These are phyloP conservation scores for Cyclophora punctaria DNA, from an alignment of 2,888 invertebrate genomes.

Conservation along the genomic window DNA sequence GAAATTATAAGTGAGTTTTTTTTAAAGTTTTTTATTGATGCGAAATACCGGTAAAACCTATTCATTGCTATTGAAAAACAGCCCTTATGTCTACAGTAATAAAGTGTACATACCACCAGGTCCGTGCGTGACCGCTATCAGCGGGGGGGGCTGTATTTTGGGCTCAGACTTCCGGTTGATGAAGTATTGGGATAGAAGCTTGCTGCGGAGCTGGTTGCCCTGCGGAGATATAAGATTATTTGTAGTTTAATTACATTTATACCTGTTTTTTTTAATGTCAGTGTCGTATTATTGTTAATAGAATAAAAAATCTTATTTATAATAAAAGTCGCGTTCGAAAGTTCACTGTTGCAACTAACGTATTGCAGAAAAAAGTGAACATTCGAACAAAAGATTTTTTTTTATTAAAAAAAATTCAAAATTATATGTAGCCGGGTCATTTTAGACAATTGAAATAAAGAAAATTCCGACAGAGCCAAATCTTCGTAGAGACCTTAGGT, in stretches of 20 bases:
- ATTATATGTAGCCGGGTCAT: no score
- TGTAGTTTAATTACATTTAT: neutral
- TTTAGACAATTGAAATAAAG: no score
- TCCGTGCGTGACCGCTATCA: conserved; percentile 82
- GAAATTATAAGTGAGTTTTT: no score
- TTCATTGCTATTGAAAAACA: conserved; percentile 6
- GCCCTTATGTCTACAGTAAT: neutral
- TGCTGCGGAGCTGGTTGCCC: conserved; percentile 69
- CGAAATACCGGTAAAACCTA: no score
- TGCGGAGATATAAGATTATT: conserved; percentile 24
- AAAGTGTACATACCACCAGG: conserved; percentile 80
- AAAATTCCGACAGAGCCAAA: no score
- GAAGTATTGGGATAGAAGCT: conserved; percentile 66
- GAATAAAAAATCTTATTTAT: no score
- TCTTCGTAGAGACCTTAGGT: no score
- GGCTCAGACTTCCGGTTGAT: conserved; percentile 65
- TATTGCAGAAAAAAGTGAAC: no score
- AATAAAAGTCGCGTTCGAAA: no score
- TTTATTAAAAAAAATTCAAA: neutral
- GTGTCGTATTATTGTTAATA: no score
- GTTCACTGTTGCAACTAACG: no score
- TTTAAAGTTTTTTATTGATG: no score
- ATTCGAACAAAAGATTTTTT: neutral
- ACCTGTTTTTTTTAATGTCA: neutral
- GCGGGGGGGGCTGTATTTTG: conserved; percentile 45